Evolutionary conservation across 2,888 invertebrate species (phyloP).

Genomic region (Drosophila antonietae): DNA sequence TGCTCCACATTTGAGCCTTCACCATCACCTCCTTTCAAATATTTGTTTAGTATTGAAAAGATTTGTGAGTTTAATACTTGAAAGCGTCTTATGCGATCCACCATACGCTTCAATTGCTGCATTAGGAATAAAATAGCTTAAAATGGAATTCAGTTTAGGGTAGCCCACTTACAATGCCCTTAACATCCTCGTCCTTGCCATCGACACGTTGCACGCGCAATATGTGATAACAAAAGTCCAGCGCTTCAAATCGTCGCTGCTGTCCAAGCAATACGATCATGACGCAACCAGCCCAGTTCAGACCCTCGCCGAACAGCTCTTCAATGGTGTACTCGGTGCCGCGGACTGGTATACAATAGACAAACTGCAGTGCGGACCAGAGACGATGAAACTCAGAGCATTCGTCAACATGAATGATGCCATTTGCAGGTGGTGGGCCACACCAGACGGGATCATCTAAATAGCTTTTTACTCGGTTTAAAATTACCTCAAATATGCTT

Average conservation of each 20-base stretch:
- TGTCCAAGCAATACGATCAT: constrained; percentile 98
- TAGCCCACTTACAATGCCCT: constrained; percentile 94
- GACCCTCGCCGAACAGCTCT: constrained; percentile 98
- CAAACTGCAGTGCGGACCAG: constrained; percentile 99
- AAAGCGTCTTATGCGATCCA: constrained; percentile 98
- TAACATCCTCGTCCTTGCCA: constrained; percentile 97
- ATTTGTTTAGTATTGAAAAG: constrained; percentile 97
- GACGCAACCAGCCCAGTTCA: constrained; percentile 99
- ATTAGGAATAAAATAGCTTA: constrained; percentile 49
- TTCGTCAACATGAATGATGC: constrained; percentile 98
- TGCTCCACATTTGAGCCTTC: constrained; percentile 96
- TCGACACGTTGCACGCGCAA: constrained; percentile 97
- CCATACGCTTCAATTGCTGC: constrained; percentile 97
- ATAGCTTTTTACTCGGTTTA: constrained; percentile 93
- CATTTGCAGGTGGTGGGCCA: constrained; percentile 94
- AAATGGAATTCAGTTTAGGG: background rate
- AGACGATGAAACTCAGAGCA: constrained; percentile 97
- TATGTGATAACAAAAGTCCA: constrained; percentile 99
- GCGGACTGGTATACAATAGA: constrained; percentile 98
- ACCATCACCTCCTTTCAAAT: constrained; percentile 93
- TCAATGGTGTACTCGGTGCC: constrained; percentile 98
- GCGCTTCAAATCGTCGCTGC: constrained; percentile 97
- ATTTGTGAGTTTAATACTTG: constrained; percentile 99
- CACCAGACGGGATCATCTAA: constrained; percentile 96
- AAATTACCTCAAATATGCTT: constrained; percentile 97